Evolutionary conservation across 1,140 invertebrate species (phyloP).

Genomic region (Trichomalopsis sarcophagae): DNA sequence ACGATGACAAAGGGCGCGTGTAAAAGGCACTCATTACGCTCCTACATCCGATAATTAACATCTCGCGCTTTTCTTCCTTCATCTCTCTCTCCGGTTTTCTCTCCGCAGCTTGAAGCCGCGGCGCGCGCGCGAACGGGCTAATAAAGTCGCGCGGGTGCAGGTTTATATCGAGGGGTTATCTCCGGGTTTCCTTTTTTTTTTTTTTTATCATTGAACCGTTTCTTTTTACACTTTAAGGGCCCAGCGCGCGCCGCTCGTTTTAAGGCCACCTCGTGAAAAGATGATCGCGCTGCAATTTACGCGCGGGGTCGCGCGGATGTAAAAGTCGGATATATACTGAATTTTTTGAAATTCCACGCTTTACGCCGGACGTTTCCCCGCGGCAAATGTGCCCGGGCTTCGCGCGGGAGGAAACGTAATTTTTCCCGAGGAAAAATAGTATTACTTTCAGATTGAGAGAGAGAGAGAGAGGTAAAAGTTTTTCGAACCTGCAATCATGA

Average conservation of each 20-base stretch:
- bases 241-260: background rate
- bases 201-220: background rate
- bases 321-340: background rate
- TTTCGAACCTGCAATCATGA: background rate
- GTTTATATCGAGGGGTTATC: background rate
- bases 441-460: background rate
- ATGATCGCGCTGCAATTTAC: slow-evolving; percentile 3
- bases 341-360: background rate
- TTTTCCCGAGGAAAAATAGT: background rate
- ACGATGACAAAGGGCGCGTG: background rate
- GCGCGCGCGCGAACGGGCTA: background rate
- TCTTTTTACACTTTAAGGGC: background rate
- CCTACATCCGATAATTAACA: background rate
- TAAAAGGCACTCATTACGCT: background rate
- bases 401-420: background rate
- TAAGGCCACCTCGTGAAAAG: background rate
- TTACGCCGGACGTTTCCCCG: background rate
- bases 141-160: background rate
- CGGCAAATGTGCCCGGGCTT: background rate
- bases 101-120: background rate
- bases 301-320: background rate
- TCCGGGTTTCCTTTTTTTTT: background rate
- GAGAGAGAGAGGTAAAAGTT: background rate
- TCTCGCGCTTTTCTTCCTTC: background rate
- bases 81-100: background rate